These are phyloP conservation scores for Indri indri DNA, from an alignment of 2,113 vertebrate species.

Conservation along the genomic window DNA sequence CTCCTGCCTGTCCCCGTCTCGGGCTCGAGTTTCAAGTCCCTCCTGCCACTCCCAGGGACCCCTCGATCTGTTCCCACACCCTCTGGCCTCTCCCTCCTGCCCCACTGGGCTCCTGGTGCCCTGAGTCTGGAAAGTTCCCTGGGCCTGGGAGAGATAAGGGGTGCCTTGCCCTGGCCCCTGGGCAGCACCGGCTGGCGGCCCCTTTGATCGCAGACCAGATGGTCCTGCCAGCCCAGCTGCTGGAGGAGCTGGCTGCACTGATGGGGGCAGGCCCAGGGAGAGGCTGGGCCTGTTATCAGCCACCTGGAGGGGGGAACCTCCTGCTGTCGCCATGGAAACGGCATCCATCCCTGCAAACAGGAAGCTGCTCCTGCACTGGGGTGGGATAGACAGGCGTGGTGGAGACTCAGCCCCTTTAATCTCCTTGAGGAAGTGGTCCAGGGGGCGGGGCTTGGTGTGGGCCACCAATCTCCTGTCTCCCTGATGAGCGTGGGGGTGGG, in stretches of 20 bases:
- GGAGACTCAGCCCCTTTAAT: conserved; percentile 31
- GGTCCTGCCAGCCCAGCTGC: not conserved
- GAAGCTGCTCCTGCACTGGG: conserved; percentile 33
- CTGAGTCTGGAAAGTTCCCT: conserved; percentile 67
- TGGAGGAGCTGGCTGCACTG: not conserved
- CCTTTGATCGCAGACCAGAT: conserved; percentile 57
- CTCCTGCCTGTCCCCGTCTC: not conserved
- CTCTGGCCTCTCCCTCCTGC: conserved; percentile 30
- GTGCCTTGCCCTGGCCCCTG: conserved; percentile 20
- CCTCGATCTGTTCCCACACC: conserved; percentile 34
- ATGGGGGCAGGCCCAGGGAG: not conserved
- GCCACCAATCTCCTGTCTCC: not conserved
- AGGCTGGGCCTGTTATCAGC: not conserved
- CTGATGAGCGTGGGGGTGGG: not conserved
- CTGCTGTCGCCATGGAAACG: not conserved
- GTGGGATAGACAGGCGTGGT: not conserved
- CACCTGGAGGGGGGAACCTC: conserved; percentile 64
- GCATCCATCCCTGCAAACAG: conserved; percentile 58
- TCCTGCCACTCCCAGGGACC: not conserved
- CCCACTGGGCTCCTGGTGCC: conserved; percentile 19
- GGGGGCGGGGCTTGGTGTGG: not conserved
- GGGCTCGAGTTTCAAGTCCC: not conserved
- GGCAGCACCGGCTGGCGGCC: not conserved
- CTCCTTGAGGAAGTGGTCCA: conserved; percentile 39
- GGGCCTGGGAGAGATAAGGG: conserved; percentile 61